Base-by-base conservation (phyloP, 2,797 vertebrate genomes). In the Passerculus sandwichensis region DNA sequence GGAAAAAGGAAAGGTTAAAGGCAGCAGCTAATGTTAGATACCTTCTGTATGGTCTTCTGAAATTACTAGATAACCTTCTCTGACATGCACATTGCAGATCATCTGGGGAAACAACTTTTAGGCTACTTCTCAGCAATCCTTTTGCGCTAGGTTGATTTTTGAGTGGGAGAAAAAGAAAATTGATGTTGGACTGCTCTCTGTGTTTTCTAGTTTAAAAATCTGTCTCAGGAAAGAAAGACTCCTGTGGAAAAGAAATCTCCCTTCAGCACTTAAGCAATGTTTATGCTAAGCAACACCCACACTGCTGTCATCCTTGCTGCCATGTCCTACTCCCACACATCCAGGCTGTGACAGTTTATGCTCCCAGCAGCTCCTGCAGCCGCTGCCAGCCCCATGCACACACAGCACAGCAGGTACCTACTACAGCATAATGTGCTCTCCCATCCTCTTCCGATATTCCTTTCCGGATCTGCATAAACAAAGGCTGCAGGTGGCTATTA, bases 391-490 rank as follows among this genome's bases (percentile, higher is more conserved):
- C 48, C 56, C 32, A 4, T 16, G 9, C 5, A 38, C 69, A 30
- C 72, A 92, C 74, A 51, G 3, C 57, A 51, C n/a, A 54, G 34
- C 40, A 60, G 74, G 17, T 38, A 88, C 98, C 88, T 69, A 99
- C 99, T 97, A 99, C 85, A 2, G 98, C 98, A 3, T 99, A 99
- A 87, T 98, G 97, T 15, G 98, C 98, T 12, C 95, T 97, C 10
- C 99, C 99, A 0, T 98, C 97, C 0, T 98, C 98, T 83, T 99
- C 99, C 0, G 98, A 98, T 85, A 98, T 91, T 81, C 99, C 99
- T 72, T 99, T 99, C 92, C 99, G 98, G 72, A 99, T 98, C 91
- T 99, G 98, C 98, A 99, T 99, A 40, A 99, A 99, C 96, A 99
- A 74, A 12, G 99, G 98, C 97, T 99, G 99, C 72, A 99, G 97